phyloP scores from a whole-genome alignment of 1,140 invertebrate species.

The Mesaphorura yosii region DNA sequence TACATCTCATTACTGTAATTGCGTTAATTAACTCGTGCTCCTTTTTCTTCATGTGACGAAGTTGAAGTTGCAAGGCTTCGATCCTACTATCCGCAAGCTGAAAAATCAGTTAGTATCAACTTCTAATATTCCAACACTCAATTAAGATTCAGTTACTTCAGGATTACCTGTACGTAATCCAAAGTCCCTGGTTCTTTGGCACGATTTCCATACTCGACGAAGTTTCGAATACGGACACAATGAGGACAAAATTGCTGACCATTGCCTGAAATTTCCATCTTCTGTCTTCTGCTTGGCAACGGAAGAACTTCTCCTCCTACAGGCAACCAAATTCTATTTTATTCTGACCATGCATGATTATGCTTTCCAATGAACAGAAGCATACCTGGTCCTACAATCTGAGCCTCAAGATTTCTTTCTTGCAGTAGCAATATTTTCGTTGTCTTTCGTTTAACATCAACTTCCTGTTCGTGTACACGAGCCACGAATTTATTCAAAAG shows the following conservation, averaged over 20 bases:
- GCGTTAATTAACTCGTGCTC: slow-evolving; percentile 16
- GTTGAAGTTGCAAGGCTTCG: slow-evolving; percentile 25
- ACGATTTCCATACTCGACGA: slow-evolving; percentile 14
- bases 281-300: not conserved
- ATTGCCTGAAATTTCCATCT: slow-evolving; percentile 16
- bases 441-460: slow-evolving; percentile 17
- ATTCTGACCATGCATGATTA: not conserved
- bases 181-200: slow-evolving; percentile 11
- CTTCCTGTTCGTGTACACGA: slow-evolving; percentile 11
- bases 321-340: not conserved
- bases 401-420: slow-evolving; percentile 8
- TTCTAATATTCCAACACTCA: not conserved
- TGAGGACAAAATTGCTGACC: slow-evolving; percentile 16
- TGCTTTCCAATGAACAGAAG: not conserved
- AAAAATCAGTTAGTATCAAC: slow-evolving; percentile 3
- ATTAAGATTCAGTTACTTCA: not conserved
- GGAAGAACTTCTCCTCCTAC: not conserved
- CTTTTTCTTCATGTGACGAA: slow-evolving; percentile 9
- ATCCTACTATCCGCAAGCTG: slow-evolving; percentile 28
- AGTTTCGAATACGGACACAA: slow-evolving; percentile 23
- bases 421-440: slow-evolving; percentile 9
- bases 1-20: slow-evolving; percentile 15
- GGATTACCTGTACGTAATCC: slow-evolving; percentile 26
- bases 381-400: slow-evolving; percentile 6
- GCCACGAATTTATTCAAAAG: slow-evolving; percentile 24